Base-by-base conservation (phyloP, 2,113 vertebrate genomes). In the Pteropus alecto region DNA sequence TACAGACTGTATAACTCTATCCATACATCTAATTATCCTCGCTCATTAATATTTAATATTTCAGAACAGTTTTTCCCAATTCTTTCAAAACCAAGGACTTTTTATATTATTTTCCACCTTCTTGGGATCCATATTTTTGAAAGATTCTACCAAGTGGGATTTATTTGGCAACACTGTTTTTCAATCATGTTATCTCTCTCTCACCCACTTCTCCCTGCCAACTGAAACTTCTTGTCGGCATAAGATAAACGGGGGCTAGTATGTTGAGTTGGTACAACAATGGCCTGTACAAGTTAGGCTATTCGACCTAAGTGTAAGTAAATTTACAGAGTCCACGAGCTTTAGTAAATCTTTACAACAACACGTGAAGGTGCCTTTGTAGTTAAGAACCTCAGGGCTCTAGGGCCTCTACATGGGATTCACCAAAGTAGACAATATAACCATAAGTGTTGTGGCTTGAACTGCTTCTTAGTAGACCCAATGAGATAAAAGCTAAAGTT, bases 41-140 rank as follows among this genome's bases (percentile, higher is more conserved):
- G 87, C 33, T 93, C 35, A 84, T 74, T 48, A 70, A 18, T 33
- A 91, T 71, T 91, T 93, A 78, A 24, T 30, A 95, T 24, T 93
- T 87, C 2, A 91, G 30, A 81, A 19, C 65, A 85, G 12, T 79
- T 71, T 91, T 43, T 51, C 26, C 28, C n/a, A 73, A n/a, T 91
- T 88, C 28, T 56, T 87, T 84, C 24, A 94, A 70, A 78, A 90
- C 6, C 28, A 82, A 77, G 26, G 41, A 88, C n/a, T 84, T 15
- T 19, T 79, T 21, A 13, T 28, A 93, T 77, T 83, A 70, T 83
- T 89, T 97, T 87, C 38, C 26, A 76, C 22, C 63, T 33, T 74
- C 18, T 65, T 0, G 26, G 67, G 41, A 93, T 24, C 35, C 21
- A 33, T 41, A 63, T 38, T 54, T 88, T 83, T 74, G 6, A 33